Base-by-base conservation (phyloP, 2,113 vertebrate genomes). In the Apistogramma diplotaenia region DNA sequence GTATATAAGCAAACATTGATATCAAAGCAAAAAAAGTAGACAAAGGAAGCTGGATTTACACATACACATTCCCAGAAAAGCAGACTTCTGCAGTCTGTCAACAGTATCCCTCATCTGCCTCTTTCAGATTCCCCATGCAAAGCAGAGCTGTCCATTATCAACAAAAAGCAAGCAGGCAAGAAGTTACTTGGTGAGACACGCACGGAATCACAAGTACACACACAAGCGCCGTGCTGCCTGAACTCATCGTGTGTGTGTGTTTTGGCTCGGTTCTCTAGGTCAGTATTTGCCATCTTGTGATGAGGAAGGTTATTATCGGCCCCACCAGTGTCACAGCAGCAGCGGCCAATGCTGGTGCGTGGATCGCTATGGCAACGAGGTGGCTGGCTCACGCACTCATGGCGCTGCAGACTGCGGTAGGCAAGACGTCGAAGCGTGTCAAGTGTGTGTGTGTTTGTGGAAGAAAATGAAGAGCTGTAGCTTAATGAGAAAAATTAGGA, bases 301-400 rank as follows among this genome's bases (percentile, higher is more conserved):
- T 89, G 96, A 97, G 86, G 97, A 98, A 15, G 98, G 98, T 3
- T 99, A 98, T 89, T 99, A 98, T 86, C 97, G 96, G 83, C 94
- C 97, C 62, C 96, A 96, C 5, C 98, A 99, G 84, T 99, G 98
- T 81, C 97, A 97, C 35, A 96, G 97, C 57, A 96, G 96, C 71
- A 76, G 91, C 0, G 97, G 97, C 6, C 97, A 97, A 85, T 99
- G 98, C 91, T 99, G 98, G 98, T 99, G 98, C 86, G 98, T 98
- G 49, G 98, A 99, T 94, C 97, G 96, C 93, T 99, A 98, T 0
- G 98, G 98, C 60, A 99, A 98, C 72, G 97, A 99, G 89, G 94
- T 97, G 5, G 93, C 95, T 0, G 96, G 97, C 73, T 98, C 98
- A 77, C 96, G 96, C 79, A 96, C 90, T 79, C 96, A 94, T 0